phyloP scores from a whole-genome alignment of 2,797 vertebrate genomes.

The Staurois parvus region DNA sequence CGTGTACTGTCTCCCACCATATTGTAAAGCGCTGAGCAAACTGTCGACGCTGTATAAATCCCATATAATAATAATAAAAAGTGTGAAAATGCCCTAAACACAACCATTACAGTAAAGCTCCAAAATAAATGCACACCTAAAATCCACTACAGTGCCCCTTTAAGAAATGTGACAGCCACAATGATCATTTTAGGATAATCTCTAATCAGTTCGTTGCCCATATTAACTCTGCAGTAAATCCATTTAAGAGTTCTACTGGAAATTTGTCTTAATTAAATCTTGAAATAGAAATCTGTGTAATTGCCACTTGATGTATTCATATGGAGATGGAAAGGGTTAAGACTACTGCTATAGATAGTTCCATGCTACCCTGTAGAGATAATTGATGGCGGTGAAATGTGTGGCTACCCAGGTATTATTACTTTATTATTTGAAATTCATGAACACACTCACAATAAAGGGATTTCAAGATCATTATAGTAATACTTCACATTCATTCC shows the following conservation, averaged over 20 bases:
- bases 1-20: no score
- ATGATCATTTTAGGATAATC: conserved; percentile 8
- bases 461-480: no score
- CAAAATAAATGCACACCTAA: no score
- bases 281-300: neutral
- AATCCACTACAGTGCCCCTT: no score
- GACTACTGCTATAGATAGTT: neutral
- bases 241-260: neutral
- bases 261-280: neutral
- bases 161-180: neutral
- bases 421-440: neutral
- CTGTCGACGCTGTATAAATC: no score
- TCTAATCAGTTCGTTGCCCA: conserved; percentile 7
- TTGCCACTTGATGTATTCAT: neutral
- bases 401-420: neutral
- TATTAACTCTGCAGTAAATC: conserved; percentile 2
- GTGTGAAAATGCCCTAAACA: no score
- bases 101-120: no score
- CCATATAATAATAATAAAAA: no score
- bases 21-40: no score
- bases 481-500: no score
- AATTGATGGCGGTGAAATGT: neutral
- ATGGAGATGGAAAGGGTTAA: neutral
- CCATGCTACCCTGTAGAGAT: neutral
- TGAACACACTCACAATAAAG: no score